phyloP scores from a whole-genome alignment of 2,888 invertebrate species.

The Conchocele bisecta region DNA sequence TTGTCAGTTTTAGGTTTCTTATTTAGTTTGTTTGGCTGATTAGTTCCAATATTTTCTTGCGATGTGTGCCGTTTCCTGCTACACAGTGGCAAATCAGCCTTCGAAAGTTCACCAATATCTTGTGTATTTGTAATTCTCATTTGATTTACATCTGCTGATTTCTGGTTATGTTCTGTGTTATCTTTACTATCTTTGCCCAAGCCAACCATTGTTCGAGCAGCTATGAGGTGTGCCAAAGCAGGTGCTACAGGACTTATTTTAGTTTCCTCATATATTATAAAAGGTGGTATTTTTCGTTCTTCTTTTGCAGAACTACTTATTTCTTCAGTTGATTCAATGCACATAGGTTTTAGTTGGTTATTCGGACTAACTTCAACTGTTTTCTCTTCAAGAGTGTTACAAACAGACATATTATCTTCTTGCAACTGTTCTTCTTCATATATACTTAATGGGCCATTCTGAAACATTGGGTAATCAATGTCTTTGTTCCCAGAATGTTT shows the following conservation, averaged over 20 bases:
- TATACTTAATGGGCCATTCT: slow-evolving; percentile 80
- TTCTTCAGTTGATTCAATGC: background rate
- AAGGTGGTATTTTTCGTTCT: slow-evolving; percentile 19
- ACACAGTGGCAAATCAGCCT: no score
- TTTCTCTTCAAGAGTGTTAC: background rate
- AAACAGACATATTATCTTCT: background rate
- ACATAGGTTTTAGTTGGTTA: background rate
- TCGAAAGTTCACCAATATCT: no score
- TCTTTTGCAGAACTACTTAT: background rate
- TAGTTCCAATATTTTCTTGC: background rate
- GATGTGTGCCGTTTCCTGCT: background rate
- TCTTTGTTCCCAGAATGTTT: slow-evolving; percentile 81
- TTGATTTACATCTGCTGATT: no score
- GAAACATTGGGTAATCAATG: slow-evolving; percentile 81
- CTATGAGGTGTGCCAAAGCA: slow-evolving; percentile 61
- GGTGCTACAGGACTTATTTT: slow-evolving; percentile 63
- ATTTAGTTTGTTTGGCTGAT: background rate
- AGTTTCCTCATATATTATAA: slow-evolving; percentile 55
- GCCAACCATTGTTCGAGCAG: slow-evolving; percentile 58
- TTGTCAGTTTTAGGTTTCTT: background rate
- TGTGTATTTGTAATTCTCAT: no score
- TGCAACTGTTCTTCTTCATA: slow-evolving; percentile 68
- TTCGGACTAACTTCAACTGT: background rate
- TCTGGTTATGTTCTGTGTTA: no score
- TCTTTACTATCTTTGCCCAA: slow-evolving; percentile 44